These are phyloP conservation scores for Heterodera filipjevi DNA, from an alignment of 2,888 invertebrate species.

Conservation along the genomic window DNA sequence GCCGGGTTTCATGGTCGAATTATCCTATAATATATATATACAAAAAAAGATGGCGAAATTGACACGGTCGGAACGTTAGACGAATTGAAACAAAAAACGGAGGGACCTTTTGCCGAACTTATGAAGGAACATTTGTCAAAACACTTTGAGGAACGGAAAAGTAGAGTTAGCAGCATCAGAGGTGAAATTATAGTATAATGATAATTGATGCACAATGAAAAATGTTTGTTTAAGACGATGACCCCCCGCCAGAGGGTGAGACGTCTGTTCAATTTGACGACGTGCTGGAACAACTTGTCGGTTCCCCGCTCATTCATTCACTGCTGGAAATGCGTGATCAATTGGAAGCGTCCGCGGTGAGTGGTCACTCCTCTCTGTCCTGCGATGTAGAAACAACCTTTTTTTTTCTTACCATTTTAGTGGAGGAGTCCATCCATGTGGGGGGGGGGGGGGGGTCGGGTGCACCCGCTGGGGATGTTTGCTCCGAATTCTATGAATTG, in stretches of 20 bases:
- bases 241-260: constrained; percentile 3
- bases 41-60: constrained; percentile 75
- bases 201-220: not conserved
- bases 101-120: constrained; percentile 71
- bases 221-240: not conserved
- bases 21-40: not conserved
- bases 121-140: constrained; percentile 67
- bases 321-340: constrained; percentile 9
- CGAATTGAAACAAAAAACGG: constrained; percentile 82
- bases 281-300: constrained; percentile 23
- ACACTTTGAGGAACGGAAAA: constrained; percentile 34
- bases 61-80: constrained; percentile 88
- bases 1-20: not conserved
- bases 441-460: too few species aligned
- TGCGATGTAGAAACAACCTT: too few species aligned
- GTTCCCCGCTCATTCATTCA: constrained; percentile 17
- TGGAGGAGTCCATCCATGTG: too few species aligned
- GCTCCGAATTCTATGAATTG: too few species aligned
- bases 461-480: not conserved
- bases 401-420: too few species aligned
- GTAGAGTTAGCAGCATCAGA: not conserved
- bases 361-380: not conserved
- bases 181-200: not conserved
- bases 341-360: not conserved
- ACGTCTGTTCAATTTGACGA: constrained; percentile 15